Base-by-base conservation (phyloP, 1,140 invertebrate genomes). In the Rhynchophorus ferrugineus region DNA sequence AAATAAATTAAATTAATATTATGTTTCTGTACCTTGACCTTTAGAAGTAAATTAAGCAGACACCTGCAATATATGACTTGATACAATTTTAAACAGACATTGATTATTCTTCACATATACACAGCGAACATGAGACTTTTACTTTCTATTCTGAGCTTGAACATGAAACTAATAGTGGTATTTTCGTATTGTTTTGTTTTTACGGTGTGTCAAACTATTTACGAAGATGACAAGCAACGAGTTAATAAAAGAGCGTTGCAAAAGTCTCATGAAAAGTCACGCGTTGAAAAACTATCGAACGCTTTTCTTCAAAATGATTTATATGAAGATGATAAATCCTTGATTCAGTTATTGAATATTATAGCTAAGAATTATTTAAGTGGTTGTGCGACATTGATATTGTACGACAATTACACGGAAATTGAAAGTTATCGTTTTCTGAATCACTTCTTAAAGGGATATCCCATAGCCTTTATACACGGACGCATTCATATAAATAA, bases 361-460 rank as follows among this genome's bases (percentile, higher is more conserved):
- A 72, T 83, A 34, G 73, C 77, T 3, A 20, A 68, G 1, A 70
- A 74, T n/a, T 76, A 82, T 61, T 63, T 83, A 5, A 64, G 63
- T 19, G 76, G 77, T 41, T 83, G 80, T 56, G 73, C 73, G 1
- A 75, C 79, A 0, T 68, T 78, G n/a, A 74, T 84, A 51, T 70
- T 83, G 9, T 83, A 83, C 45, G 82, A 83, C 53, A 66, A 57
- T 24, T 69, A 64, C 58, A 73, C 78, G 1, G 75, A 78, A 64
- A 65, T 68, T 13, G 66, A 67, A n/a, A 75, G 79, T 42, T 69
- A 64, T 5, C 60, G 76, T 7, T 62, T 83, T 18, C 63, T 83
- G 24, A 69, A 78, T 57, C 70, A 71, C 37, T 64, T 82, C 1
- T 73, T 83, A 22, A 74, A 71, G 66, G 72, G 66, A n/a, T 77